Conservation (phyloP, 1,140 invertebrate species). For the Gryllus bimaculatus region DNA sequence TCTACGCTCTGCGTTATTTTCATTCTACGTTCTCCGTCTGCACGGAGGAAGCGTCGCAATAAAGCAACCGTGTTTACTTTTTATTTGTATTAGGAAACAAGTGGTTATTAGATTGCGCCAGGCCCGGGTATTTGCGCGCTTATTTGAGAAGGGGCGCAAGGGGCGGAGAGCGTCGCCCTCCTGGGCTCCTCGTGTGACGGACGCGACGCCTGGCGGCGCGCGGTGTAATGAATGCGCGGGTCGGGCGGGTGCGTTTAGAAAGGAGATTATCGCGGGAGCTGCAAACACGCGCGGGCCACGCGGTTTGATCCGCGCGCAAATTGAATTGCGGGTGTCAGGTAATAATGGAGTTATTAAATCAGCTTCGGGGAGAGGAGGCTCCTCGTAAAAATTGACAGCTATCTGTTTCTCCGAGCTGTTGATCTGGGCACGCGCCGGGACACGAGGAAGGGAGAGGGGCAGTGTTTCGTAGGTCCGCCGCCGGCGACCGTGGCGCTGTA, state of each 20-base stretch:
- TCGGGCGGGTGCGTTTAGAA: not conserved
- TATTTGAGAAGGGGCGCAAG: too few relatives aligned
- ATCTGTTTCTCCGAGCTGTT: not conserved
- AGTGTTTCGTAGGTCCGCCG: too few relatives aligned
- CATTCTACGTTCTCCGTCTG: too few relatives aligned
- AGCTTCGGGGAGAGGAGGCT: not conserved
- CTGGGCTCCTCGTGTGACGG: too few relatives aligned
- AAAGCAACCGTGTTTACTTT: too few relatives aligned
- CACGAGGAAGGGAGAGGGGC: not conserved
- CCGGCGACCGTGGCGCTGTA: too few relatives aligned
- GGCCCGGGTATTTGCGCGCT: too few relatives aligned
- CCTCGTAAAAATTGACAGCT: not conserved
- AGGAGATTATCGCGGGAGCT: not conserved
- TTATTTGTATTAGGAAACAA: too few relatives aligned
- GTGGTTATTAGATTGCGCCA: too few relatives aligned
- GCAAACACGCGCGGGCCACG: not conserved
- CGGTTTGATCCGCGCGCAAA: not conserved
- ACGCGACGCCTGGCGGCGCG: not conserved
- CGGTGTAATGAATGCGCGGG: not conserved
- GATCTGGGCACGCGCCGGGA: not conserved
- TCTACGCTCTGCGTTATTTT: too few relatives aligned
- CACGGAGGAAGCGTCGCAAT: too few relatives aligned
- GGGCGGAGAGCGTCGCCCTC: too few relatives aligned
- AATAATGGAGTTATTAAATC: constrained; percentile 6
- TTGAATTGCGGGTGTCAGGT: not conserved